Percentiles rank a stretch among this genome's conserved stretches.
phyloP scores from a whole-genome alignment of 2,113 vertebrate genomes.

The Ginglymostoma cirratum region DNA sequence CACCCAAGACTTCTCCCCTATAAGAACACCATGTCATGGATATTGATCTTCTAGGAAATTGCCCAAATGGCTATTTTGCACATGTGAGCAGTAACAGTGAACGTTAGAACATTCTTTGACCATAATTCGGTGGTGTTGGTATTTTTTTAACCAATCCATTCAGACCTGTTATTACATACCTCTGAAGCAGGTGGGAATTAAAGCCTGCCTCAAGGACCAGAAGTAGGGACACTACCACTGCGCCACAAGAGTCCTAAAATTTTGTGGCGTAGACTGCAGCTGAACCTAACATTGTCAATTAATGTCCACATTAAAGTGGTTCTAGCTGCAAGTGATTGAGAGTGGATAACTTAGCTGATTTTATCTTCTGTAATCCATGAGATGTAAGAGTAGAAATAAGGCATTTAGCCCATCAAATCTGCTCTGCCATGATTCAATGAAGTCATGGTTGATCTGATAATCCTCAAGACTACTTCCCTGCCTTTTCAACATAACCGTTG shows the following conservation, averaged over 20 bases:
- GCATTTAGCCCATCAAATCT: too few species aligned
- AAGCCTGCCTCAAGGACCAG: too few species aligned
- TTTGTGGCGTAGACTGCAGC: background rate
- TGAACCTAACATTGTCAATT: background rate
- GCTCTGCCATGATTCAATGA: too few species aligned
- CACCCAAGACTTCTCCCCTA: background rate
- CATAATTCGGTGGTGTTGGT: background rate
- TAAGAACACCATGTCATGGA: background rate
- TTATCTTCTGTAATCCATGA: background rate
- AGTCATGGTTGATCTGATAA: too few species aligned
- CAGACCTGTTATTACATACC: too few species aligned
- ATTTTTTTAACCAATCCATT: too few species aligned
- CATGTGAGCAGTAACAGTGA: background rate
- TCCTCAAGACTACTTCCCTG: too few species aligned
- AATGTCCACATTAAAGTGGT: background rate
- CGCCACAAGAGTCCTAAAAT: too few species aligned
- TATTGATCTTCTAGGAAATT: background rate
- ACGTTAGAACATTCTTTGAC: background rate
- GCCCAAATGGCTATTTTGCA: background rate
- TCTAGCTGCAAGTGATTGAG: background rate
- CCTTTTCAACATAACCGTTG: too few species aligned
- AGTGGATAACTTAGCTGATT: background rate
- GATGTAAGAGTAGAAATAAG: background rate
- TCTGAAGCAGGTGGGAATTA: too few species aligned
- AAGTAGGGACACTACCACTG: too few species aligned